phyloP scores from a whole-genome alignment of 2,888 invertebrate species.

The Schrankia costaestrigalis region DNA sequence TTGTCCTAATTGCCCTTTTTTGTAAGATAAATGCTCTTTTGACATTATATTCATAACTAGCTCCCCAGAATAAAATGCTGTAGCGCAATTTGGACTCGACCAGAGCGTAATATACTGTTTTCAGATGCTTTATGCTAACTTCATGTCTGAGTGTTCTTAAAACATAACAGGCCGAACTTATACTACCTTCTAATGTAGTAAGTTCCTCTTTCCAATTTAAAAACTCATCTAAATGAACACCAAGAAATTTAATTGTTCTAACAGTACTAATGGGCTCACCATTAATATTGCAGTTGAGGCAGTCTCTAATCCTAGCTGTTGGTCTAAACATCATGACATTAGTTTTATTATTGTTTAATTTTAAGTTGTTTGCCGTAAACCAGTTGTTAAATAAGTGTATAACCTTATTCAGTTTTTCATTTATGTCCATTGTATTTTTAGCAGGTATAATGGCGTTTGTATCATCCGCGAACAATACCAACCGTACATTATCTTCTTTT shows the following conservation, averaged over 20 bases:
- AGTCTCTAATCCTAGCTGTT: neutral
- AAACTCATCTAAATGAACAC: too few species aligned
- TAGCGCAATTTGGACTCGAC: slow-evolving; percentile 1
- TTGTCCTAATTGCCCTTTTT: neutral
- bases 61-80: slow-evolving; percentile 1
- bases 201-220: too few species aligned
- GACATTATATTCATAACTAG: slow-evolving; percentile 1
- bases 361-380: neutral
- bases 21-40: neutral
- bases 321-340: neutral
- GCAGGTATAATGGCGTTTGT: neutral
- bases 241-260: too few species aligned
- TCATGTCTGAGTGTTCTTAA: slow-evolving; percentile 1
- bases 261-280: too few species aligned
- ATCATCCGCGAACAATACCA: too few species aligned
- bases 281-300: too few species aligned
- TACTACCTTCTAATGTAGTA: neutral
- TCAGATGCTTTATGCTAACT: neutral
- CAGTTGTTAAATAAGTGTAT: neutral
- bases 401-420: neutral
- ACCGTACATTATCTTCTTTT: too few species aligned
- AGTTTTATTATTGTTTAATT: neutral
- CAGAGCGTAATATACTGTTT: neutral
- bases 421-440: too few species aligned
- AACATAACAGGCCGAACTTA: slow-evolving; percentile 1